Evolutionary conservation across 2,113 vertebrate species (phyloP), one percentile per base, ranked within the genome.

Genomic region (Nyctereutes procyonoides): DNA sequence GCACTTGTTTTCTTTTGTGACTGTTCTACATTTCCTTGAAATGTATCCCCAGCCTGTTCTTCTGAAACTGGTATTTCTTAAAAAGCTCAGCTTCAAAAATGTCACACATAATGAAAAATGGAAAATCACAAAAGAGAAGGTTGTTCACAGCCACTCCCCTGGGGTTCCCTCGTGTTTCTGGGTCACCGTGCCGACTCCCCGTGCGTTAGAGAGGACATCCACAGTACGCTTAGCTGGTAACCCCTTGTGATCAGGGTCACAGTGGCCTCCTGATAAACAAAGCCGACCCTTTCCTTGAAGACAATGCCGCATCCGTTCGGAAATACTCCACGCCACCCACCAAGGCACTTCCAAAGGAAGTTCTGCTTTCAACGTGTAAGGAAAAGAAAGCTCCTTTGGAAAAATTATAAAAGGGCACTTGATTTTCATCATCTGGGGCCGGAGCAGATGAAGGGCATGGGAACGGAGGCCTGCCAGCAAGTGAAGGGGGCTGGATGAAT

Each of bases 41-140:
- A 98, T 97, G 97, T 83, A 38, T 95, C 48, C 91, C 74, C 60
- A 92, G 95, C 95, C 77, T 86, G 81, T 97, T 92, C 90, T 97
- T 98, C 95, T 71, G 96, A 97, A 97, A 94, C 80, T 93, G 62
- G 38, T 77, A 24, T 80, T 88, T 97, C 96, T 67, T 94, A 96
- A 95, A 98, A 96, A 97, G 74, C 89, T 86, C 82, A 95, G 86
- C 86, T 92, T 98, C 96, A 97, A 32, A 98, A 98, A 97, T 53
- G 94, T 96, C 98, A 98, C 76, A 96, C 85, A 53, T 97, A 55
- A 53, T 92, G 98, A 97, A 98, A 98, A 97, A 90, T 55, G 79
- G 79, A 96, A 98, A 98, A 87, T 95, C 92, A 94, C 93, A 90
- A 95, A 22, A 58, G 93, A 93, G 56, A 43, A 95, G 96, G 85